Percentiles rank a stretch among this genome's conserved stretches.
Conservation (phyloP, 2,888 invertebrate genomes). For the Cerceris ruficornis region DNA sequence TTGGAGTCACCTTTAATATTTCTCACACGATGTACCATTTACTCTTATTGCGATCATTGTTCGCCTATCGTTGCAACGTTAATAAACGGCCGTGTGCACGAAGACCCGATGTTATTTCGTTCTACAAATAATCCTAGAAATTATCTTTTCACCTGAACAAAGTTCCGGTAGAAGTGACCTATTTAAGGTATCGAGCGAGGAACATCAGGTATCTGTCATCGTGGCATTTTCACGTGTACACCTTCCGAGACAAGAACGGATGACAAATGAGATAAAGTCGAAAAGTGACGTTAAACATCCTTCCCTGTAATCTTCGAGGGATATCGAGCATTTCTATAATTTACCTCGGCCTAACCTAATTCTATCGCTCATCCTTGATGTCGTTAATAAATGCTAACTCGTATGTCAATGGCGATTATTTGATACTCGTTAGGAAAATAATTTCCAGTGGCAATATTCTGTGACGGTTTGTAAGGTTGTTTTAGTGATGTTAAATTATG, state of each 20-base stretch:
- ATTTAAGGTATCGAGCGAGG: conserved; percentile 32
- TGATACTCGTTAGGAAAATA: no score
- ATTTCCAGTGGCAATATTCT: no score
- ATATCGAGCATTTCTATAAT: conserved; percentile 1
- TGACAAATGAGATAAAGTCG: conserved; percentile 44
- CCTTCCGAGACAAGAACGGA: conserved; percentile 1
- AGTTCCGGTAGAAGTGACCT: conserved; percentile 20
- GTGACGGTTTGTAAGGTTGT: no score
- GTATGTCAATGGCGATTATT: no score
- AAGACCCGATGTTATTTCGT: background rate
- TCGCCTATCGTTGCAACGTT: background rate
- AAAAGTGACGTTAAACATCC: conserved; percentile 23
- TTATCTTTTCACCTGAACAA: background rate
- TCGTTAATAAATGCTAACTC: background rate
- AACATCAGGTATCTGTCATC: conserved; percentile 27
- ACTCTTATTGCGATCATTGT: background rate
- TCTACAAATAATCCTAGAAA: background rate
- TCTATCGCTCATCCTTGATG: background rate
- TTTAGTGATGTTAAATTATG: no score
- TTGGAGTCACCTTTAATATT: background rate
- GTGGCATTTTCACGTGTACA: conserved; percentile 27
- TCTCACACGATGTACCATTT: background rate
- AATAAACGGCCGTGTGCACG: background rate
- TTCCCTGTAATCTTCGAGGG: conserved; percentile 25
- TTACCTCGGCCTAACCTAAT: background rate